Evolutionary conservation across 2,797 vertebrate genomes (phyloP).

Genomic region (Cyprinodon diabolis): DNA sequence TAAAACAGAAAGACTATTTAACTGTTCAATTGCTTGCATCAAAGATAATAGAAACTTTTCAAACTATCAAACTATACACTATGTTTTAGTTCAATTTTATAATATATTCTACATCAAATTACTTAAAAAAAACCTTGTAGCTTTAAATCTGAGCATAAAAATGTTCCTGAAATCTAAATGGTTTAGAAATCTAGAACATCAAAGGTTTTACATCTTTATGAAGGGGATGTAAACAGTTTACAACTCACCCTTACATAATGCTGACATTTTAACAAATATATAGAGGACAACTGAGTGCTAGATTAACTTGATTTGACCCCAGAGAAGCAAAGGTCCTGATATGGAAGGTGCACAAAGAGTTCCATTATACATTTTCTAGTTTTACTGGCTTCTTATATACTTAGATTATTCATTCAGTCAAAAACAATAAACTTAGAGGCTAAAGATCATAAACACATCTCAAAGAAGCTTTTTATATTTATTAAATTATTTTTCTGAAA

Average conservation of each 20-base stretch:
- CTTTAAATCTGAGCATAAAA: neutral
- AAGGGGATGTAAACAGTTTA: neutral
- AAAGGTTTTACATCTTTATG: neutral
- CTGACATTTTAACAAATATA: neutral
- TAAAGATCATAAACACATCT: neutral
- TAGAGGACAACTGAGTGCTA: neutral
- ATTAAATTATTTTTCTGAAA: neutral
- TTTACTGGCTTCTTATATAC: neutral
- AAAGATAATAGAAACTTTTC: neutral
- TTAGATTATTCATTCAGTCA: neutral
- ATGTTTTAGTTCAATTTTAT: neutral
- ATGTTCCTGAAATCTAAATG: neutral
- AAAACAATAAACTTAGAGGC: neutral
- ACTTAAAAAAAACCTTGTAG: neutral
- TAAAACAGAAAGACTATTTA: neutral
- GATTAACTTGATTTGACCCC: neutral
- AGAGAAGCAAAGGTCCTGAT: slow-evolving; percentile 8
- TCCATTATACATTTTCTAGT: neutral
- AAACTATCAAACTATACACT: neutral
- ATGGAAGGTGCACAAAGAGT: neutral
- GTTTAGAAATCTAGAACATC: neutral
- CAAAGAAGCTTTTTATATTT: neutral
- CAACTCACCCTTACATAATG: neutral
- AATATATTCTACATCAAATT: neutral
- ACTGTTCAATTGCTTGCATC: neutral